phyloP scores from a whole-genome alignment of 2,797 vertebrate genomes.

The Dromococcyx pavoninus region DNA sequence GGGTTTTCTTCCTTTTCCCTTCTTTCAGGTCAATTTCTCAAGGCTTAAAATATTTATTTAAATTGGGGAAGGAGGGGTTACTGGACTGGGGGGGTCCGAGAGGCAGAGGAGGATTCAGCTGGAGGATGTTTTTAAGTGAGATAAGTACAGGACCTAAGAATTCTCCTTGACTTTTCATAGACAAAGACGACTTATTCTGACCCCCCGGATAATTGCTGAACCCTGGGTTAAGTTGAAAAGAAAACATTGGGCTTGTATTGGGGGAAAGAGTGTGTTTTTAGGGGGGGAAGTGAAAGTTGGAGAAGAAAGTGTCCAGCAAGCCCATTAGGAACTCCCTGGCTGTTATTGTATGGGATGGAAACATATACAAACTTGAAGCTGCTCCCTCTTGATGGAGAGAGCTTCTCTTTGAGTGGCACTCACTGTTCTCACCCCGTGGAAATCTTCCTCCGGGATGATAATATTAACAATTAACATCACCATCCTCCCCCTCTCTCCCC shows the following conservation, averaged over 20 bases:
- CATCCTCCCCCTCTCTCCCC: neutral
- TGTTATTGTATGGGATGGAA: neutral
- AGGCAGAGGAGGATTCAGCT: neutral
- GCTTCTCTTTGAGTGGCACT: neutral
- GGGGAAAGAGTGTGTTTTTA: neutral
- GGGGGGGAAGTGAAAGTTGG: neutral
- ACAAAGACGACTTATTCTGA: neutral
- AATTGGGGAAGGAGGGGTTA: neutral
- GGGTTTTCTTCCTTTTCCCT: neutral
- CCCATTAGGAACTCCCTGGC: neutral
- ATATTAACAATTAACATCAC: neutral
- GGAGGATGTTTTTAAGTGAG: neutral
- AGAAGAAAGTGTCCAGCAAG: neutral
- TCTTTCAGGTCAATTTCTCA: neutral
- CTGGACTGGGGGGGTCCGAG: neutral
- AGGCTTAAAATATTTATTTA: neutral
- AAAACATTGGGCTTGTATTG: neutral
- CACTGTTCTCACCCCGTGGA: neutral
- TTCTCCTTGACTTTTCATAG: neutral
- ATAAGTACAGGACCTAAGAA: neutral
- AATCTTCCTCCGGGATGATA: neutral
- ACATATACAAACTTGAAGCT: neutral
- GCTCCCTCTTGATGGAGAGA: neutral
- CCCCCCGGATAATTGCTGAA: neutral
- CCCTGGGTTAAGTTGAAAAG: slow-evolving; percentile 15